Percentiles rank a stretch among this genome's conserved stretches.
Conservation (phyloP, 2,113 vertebrate species). For the Pogona vitticeps region DNA sequence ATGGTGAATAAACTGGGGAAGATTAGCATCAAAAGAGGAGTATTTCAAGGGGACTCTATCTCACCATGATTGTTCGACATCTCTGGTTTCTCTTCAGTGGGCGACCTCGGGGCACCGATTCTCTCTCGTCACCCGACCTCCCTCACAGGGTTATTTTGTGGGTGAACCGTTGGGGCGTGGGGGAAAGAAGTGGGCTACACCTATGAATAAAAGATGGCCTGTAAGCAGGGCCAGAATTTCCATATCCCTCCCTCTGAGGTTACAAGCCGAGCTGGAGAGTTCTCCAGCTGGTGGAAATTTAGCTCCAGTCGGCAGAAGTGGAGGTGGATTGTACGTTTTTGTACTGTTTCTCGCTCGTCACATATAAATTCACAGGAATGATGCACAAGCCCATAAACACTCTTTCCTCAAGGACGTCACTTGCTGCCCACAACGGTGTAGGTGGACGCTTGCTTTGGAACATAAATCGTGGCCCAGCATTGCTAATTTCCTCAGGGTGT, state of each 20-base stretch:
- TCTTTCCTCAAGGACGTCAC: slow-evolving; percentile 47
- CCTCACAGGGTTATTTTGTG: too few relatives aligned
- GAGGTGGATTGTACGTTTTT: slow-evolving; percentile 31
- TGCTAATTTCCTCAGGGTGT: slow-evolving; percentile 2
- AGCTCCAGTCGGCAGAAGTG: slow-evolving; percentile 45
- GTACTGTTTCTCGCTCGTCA: background rate
- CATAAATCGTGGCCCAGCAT: slow-evolving; percentile 8
- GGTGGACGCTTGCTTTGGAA: slow-evolving; percentile 25
- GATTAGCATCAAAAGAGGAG: too few relatives aligned
- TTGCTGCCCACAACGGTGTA: slow-evolving; percentile 24
- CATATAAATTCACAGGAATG: slow-evolving; percentile 26
- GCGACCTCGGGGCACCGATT: too few relatives aligned
- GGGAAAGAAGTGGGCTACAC: too few relatives aligned
- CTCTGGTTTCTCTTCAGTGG: too few relatives aligned
- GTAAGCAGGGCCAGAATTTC: fast-evolving
- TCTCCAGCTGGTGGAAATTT: slow-evolving; percentile 29
- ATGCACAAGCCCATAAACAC: slow-evolving; percentile 45
- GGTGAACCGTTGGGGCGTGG: too few relatives aligned
- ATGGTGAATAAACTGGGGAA: too few relatives aligned
- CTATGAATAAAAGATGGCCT: slow-evolving; percentile 10
- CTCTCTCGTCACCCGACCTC: too few relatives aligned
- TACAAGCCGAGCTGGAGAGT: slow-evolving; percentile 24
- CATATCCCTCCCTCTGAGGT: slow-evolving; percentile 19
- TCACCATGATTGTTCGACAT: too few relatives aligned
- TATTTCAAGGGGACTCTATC: too few relatives aligned